phyloP scores from a whole-genome alignment of 2,888 invertebrate species.

The Cephus nigrinus region DNA sequence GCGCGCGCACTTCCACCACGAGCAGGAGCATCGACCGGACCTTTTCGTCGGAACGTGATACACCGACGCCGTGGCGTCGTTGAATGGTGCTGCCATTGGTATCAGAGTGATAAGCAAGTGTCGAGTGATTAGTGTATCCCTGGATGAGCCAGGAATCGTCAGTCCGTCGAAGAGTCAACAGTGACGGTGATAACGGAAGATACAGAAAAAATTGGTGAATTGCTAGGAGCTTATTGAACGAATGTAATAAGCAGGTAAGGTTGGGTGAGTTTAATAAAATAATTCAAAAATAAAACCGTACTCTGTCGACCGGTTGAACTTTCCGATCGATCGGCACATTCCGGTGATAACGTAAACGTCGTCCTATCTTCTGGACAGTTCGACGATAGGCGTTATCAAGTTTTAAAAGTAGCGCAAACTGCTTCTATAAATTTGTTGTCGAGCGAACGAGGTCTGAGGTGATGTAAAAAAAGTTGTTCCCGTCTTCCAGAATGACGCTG shows the following conservation, averaged over 20 bases:
- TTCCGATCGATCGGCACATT: not conserved
- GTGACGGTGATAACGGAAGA: not conserved
- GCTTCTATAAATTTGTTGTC: not conserved
- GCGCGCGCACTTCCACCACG: conserved; percentile 31
- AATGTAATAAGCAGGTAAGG: conserved; percentile 42
- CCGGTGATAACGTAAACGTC: not conserved
- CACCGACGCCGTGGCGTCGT: conserved; percentile 23
- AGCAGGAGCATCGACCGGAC: conserved; percentile 45
- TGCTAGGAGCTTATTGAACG: conserved; percentile 7
- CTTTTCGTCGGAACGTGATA: conserved; percentile 35
- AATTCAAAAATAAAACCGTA: not conserved
- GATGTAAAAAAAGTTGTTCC: not conserved
- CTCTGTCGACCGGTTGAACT: too few species aligned
- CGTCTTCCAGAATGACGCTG: conserved; percentile 51
- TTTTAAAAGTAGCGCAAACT: not conserved
- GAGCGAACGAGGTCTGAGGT: not conserved
- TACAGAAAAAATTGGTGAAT: too few species aligned
- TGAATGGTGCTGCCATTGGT: not conserved
- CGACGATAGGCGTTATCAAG: not conserved
- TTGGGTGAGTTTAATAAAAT: not conserved
- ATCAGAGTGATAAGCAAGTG: conserved; percentile 17
- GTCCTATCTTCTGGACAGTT: not conserved
- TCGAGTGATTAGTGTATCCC: not conserved
- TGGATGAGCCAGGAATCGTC: not conserved
- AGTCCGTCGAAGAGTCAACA: not conserved